Evolutionary conservation across 2,113 vertebrate species (phyloP), one percentile per base, ranked within the genome.

Genomic region (Rhineura floridana): DNA sequence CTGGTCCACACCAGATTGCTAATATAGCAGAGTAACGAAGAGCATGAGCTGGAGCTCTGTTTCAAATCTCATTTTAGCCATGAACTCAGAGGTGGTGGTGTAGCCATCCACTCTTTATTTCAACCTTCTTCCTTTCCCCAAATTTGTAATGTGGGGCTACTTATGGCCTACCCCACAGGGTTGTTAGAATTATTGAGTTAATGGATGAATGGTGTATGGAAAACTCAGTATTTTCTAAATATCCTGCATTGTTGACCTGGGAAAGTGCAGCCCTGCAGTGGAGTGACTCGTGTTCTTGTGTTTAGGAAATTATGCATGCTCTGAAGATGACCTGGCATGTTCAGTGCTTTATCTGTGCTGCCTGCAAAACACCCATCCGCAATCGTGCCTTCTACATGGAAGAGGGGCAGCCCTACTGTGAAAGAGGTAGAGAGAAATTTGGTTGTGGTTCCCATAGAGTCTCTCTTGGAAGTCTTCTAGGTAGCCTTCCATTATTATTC

Each of bases 381-480:
- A 99, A 99, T 96, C 97, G 98, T 80, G 98, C 98, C 91, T 99
- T 99, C 95, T 99, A 99, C 96, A 99, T 99, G 98, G 99, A 99
- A 93, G 99, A 99, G 90, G 99, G 99, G 2, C 98, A 98, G 30
- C 98, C 99, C 46, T 99, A 99, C 97, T 99, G 99, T 0, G 98
- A 99, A 96, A 97, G 96, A 98, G 99, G 99, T 99, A 95, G 23
- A 85, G 82, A 1, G 39, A 69, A 55, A 28, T 0, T 1, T 83
- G 63, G 5, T 55, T 0, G 0, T 1, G 0, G 42, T 33, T 44
- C 30, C 70, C 28, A 6, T 25, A 17, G 9, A 0, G 0, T 3
- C 46, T 85, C 63, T 6, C 4, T 23, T 10, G 1, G 0, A 0
- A 30, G 12, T 2, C 63, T 91, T 28, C 4, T 5, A 3, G 15